A percentile compares a stretch with the other conserved stretches of the same genome.
phyloP scores from a whole-genome alignment of 2,888 invertebrate species.

The Trissoscelio sp. region DNA sequence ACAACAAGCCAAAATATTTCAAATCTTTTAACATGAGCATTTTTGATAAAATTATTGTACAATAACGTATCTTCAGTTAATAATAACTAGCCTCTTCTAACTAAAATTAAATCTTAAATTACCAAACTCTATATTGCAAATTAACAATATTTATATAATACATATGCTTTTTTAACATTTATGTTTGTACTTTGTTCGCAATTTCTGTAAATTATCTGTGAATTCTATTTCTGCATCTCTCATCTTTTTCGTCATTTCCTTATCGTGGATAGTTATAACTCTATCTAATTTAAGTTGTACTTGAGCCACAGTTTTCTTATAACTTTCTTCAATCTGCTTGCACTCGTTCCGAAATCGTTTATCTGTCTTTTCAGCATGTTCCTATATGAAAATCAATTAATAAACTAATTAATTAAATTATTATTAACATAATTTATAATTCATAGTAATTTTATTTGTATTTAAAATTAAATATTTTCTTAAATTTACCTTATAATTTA shows the following conservation, averaged over 20 bases:
- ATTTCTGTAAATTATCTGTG: slow-evolving; percentile 77
- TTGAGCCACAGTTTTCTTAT: slow-evolving; percentile 85
- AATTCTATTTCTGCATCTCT: slow-evolving; percentile 77
- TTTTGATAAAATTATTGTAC: slow-evolving; percentile 75
- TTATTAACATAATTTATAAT: too few relatives aligned
- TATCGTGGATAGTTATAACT: slow-evolving; percentile 84
- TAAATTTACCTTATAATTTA: slow-evolving; percentile 86
- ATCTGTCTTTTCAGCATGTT: slow-evolving; percentile 87
- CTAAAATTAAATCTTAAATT: slow-evolving; percentile 76
- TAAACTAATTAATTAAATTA: too few relatives aligned
- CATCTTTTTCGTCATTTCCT: slow-evolving; percentile 81
- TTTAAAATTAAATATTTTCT: slow-evolving; percentile 14
- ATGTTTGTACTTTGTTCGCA: slow-evolving; percentile 81
- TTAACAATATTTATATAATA: slow-evolving; percentile 77
- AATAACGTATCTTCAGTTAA: slow-evolving; percentile 81
- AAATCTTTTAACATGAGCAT: slow-evolving; percentile 48
- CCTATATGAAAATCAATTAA: slow-evolving; percentile 82
- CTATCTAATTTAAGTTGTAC: slow-evolving; percentile 85
- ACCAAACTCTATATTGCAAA: slow-evolving; percentile 80
- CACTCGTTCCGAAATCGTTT: slow-evolving; percentile 87
- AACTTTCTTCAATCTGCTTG: slow-evolving; percentile 87
- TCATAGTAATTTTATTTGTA: too few relatives aligned
- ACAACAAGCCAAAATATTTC: slow-evolving; percentile 49
- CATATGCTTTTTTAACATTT: slow-evolving; percentile 80
- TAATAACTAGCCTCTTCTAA: slow-evolving; percentile 82